Evolutionary conservation across 2,113 vertebrate species (phyloP), one percentile per base, ranked within the genome.

Genomic region (Podilymbus podiceps): DNA sequence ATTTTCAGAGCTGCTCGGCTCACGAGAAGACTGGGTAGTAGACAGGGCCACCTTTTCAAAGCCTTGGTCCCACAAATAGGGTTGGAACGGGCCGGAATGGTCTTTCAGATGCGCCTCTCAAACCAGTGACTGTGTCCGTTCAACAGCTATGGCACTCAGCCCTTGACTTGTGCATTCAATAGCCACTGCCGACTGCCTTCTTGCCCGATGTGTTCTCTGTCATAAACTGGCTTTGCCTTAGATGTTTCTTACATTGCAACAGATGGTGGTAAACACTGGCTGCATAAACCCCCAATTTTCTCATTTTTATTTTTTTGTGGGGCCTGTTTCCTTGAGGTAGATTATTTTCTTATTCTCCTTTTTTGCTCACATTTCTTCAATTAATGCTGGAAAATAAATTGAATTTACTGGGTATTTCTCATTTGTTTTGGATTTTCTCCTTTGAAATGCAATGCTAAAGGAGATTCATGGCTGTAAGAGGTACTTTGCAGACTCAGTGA

Each of bases 401-500:
- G 40, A 47, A 27, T 88, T 88, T 85, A 75, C 68, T 72, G 38
- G 44, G 35, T 71, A 77, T 25, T 92, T 83, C 79, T 94, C 55
- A 52, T 80, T 90, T 74, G 68, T 31, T 91, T 74, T 67, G 72
- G 44, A 63, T 90, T 85, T 83, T 83, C 59, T 76, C 33, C 77
- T 85, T 44, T 84, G 64, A 86, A 95, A 89, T 52, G 64, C 44
- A 86, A 40, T 49, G 30, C 24, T 78, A 77, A 67, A 74, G 71
- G 71, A 95, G 92, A 95, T 88, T 92, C 89, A 95, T 56, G 81
- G 82, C 62, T 47, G 33, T 21, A 79, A 62, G 83, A 96, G 74
- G 78, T 85, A 52, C 69, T 89, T 62, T 85, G 90, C 74, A 91
- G 77, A 69, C 0, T 2, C 55, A 53, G 71, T 21, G 91, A 94